Base-by-base conservation (phyloP, 2,888 invertebrate species). In the Aphidoletes aphidimyza region DNA sequence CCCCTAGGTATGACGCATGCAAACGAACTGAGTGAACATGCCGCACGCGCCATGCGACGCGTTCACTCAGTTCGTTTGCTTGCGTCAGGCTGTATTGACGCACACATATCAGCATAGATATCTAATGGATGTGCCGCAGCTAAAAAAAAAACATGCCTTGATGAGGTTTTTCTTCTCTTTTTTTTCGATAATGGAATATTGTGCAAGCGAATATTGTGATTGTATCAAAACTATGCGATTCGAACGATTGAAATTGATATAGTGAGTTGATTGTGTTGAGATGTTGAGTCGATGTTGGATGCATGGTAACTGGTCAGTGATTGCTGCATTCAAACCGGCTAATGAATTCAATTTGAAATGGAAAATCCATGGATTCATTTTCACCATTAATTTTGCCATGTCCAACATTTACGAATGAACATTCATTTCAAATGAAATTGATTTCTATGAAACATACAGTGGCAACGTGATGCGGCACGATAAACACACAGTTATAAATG, bases 291-390 rank as follows among this genome's bases (percentile, higher is more conserved):
- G 54, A 22, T 54, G 26, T 54, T n/a, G 54, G 2, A 26, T 54
- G 54, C 5, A 54, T 54, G 22, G 54, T n/a, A 2, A 26, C 6
- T 30, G 69, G 69, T 69, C 69, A 69, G 69, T 69, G 69, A 69
- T 69, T 69, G 69, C 34, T 30, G 30, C 30, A 69, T 69, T 69
- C 30, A 30, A 69, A 30, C n/a, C 17, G 69, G 69, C 30, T 69
- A 69, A 69, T 69, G 69, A 69, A 69, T 69, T 69, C 69, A 69
- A 69, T 69, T 69, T 69, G 54, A 54, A 54, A 54, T 54, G 54
- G n/a, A 69, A 69, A 69, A 69, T 14, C 30, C 69, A 14, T 30
- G 69, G 69, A 69, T 69, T 69, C 69, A 30, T 69, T 26, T 69
- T 30, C 69, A 30, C 54, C 5, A 3, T 19, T 14, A 42, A 42